Base-by-base conservation (phyloP, 37 sponge, comb jelly and placozoan genomes). In the Ianthella basta region DNA sequence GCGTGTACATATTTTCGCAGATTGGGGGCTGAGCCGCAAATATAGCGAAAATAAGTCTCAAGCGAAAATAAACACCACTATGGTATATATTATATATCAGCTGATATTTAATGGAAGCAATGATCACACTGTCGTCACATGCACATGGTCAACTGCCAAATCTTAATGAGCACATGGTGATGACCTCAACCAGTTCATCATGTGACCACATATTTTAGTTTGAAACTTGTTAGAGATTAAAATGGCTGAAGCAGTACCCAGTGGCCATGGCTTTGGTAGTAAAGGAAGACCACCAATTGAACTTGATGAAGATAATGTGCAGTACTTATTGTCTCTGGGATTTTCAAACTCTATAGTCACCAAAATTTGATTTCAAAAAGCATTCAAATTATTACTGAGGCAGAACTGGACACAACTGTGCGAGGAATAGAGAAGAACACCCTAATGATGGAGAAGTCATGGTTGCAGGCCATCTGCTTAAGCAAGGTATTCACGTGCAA, bases 361-460 rank as follows among this genome's bases (percentile, higher is more conserved):
- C 10, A 12, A 10, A 61, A 25, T 61, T 61, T 24, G 38, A 39
- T 24, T 36, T 85, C 14, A 24, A 24, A 21, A 23, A 53, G 30
- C 27, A 55, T 65, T 44, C 50, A 44, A n/a, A 8, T 8, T 44
- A 44, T 44, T 44, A 44, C 50, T 10, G 50, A 44, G 8, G 50
- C 50, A 44, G 6, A 44, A 44, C 50, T 44, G 3, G 50, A 44
- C 50, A 44, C 50, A 3, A 44, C 50, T 10, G 50, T 65, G 29
- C 29, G 10, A 65, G 10, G 32, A 32, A 65, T 65, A 29, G 10
- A 33, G 32, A 33, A 65, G 32, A 32, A 29, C 56, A 79, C 39
- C 80, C 80, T 3, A 79, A 79, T 79, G 80, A 79, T 79, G 80
- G 80, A 38, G 80, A 79, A 29, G 27, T 55, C 23, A 33, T 79